Evolutionary conservation across 2,888 invertebrate genomes (phyloP).

Genomic region (Erynnis tages): DNA sequence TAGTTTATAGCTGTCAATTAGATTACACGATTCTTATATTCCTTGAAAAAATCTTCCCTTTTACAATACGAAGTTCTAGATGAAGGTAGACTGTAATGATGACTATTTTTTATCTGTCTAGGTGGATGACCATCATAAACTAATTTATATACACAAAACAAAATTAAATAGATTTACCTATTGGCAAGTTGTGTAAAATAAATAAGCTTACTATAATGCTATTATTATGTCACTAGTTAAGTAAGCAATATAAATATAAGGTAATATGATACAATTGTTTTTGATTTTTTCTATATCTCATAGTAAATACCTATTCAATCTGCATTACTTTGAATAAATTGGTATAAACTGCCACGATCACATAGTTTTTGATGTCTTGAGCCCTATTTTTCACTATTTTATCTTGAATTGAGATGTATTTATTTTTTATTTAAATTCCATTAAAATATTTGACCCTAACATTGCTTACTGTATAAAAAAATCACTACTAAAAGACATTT

Average conservation of each 20-base stretch:
- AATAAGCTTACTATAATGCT: conserved; percentile 80
- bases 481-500: too few species aligned
- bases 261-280: conserved; percentile 64
- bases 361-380: too few species aligned
- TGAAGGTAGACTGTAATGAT: conserved; percentile 74
- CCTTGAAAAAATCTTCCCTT: conserved; percentile 69
- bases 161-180: conserved; percentile 75
- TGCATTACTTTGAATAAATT: too few species aligned
- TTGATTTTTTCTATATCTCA: conserved; percentile 39
- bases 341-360: too few species aligned
- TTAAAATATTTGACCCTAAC: too few species aligned
- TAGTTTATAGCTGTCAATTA: conserved; percentile 77
- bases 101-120: conserved; percentile 80
- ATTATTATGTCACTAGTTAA: conserved; percentile 81
- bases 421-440: too few species aligned
- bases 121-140: conserved; percentile 79
- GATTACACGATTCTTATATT: conserved; percentile 71
- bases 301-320: too few species aligned
- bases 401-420: too few species aligned
- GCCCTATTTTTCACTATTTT: too few species aligned
- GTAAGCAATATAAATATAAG: conserved; percentile 82
- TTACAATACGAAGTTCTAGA: conserved; percentile 66
- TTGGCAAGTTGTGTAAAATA: conserved; percentile 81
- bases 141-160: conserved; percentile 78
- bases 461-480: too few species aligned